Conservation (phyloP, 2,888 invertebrate genomes). For the Thumatha senex region DNA sequence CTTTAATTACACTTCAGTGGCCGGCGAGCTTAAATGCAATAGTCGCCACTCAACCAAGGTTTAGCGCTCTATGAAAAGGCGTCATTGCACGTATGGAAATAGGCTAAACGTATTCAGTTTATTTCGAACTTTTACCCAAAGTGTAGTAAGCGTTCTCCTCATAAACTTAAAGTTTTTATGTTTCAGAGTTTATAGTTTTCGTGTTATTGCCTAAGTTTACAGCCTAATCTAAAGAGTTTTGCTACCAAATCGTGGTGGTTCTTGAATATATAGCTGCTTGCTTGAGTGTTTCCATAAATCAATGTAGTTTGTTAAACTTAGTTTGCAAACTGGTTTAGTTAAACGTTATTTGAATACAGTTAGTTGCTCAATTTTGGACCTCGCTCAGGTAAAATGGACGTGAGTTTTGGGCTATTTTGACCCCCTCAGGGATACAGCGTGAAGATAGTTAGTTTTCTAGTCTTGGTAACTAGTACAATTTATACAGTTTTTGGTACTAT, state of each 20-base stretch:
- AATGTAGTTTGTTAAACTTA: background rate
- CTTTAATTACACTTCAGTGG: too few relatives aligned
- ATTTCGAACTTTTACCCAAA: background rate
- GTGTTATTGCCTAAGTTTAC: slow-evolving; percentile 2
- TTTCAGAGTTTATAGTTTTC: background rate
- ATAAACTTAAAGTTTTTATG: slow-evolving; percentile 2
- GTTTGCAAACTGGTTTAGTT: background rate
- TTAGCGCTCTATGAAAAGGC: background rate
- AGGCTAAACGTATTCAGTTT: background rate
- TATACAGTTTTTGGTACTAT: too few relatives aligned
- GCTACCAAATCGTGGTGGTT: background rate
- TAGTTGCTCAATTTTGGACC: background rate
- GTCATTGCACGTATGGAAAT: background rate
- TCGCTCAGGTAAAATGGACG: background rate
- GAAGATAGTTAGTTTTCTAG: too few relatives aligned
- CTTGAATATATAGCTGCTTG: background rate
- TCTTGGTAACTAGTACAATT: too few relatives aligned
- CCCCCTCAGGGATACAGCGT: too few relatives aligned
- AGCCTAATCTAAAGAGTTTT: background rate
- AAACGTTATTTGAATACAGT: background rate
- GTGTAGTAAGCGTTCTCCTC: background rate
- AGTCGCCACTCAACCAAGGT: background rate
- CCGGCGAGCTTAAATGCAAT: too few relatives aligned
- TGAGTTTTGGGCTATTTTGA: background rate
- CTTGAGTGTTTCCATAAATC: background rate